Evolutionary conservation across 1,140 invertebrate genomes (phyloP), one percentile per base, ranked within the genome.

Genomic region (Alviniconcha marisindica): DNA sequence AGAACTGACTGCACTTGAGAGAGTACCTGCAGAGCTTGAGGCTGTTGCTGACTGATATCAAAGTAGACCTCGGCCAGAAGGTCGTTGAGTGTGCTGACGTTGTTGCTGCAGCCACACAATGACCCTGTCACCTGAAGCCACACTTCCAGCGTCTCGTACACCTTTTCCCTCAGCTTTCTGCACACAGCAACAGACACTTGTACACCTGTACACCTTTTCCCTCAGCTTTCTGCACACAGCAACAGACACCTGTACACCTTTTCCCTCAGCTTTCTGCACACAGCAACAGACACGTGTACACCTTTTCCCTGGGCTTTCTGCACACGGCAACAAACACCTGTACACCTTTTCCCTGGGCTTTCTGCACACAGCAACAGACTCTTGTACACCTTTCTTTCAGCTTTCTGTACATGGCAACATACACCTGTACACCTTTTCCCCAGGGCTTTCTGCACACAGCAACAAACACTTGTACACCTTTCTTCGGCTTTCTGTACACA

Each of bases 381-480:
- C n/a, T n/a, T n/a, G n/a, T n/a, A n/a, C n/a, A n/a, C n/a, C n/a
- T n/a, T n/a, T n/a, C n/a, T n/a, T n/a, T n/a, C n/a, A n/a, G n/a
- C n/a, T n/a, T n/a, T n/a, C n/a, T n/a, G n/a, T n/a, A n/a, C n/a
- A n/a, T n/a, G n/a, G n/a, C n/a, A n/a, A n/a, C n/a, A n/a, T n/a
- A n/a, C n/a, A n/a, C n/a, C n/a, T n/a, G n/a, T n/a, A n/a, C n/a
- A n/a, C n/a, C n/a, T n/a, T n/a, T n/a, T n/a, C n/a, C n/a, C n/a
- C n/a, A n/a, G n/a, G n/a, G n/a, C n/a, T n/a, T n/a, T n/a, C n/a
- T n/a, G n/a, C n/a, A n/a, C n/a, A n/a, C n/a, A n/a, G n/a, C n/a
- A n/a, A n/a, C n/a, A n/a, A n/a, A n/a, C n/a, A n/a, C 69, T 71
- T 18, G 24, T 71, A 71, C 69, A 71, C 69, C 14, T 36, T 31